Conservation (phyloP, 2,797 vertebrate genomes). For the Dendrocincla tyrannina region DNA sequence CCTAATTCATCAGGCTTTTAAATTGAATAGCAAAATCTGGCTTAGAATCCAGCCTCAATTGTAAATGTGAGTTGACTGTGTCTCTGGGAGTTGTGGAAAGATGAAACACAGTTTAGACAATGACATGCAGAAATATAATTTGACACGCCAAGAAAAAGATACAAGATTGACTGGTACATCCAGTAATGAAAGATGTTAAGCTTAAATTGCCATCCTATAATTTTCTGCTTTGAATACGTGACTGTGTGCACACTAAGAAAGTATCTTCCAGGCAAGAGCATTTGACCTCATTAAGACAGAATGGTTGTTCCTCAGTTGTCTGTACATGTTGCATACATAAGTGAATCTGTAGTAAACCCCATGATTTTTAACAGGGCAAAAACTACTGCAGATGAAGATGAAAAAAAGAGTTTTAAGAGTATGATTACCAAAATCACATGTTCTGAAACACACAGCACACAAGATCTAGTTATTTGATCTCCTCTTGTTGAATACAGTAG, state of each 20-base stretch:
- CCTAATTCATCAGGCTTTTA: not conserved
- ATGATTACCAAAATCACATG: not conserved
- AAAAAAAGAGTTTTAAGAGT: not conserved
- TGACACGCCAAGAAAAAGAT: conserved; percentile 1
- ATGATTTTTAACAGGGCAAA: not conserved
- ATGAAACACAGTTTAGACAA: conserved; percentile 9
- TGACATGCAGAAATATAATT: conserved; percentile 23
- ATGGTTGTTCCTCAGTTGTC: conserved; percentile 17
- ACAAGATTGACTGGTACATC: conserved; percentile 41
- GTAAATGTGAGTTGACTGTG: not conserved
- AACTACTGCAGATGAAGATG: not conserved
- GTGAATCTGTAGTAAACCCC: not conserved
- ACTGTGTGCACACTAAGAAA: conserved; percentile 9
- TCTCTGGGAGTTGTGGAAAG: not conserved
- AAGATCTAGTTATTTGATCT: not conserved
- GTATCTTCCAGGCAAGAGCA: conserved; percentile 16
- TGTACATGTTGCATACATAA: not conserved
- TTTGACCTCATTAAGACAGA: conserved; percentile 38
- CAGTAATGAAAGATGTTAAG: conserved; percentile 37
- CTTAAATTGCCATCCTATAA: conserved; percentile 22
- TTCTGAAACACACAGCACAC: not conserved
- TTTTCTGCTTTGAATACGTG: conserved; percentile 52
- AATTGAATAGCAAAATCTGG: not conserved
- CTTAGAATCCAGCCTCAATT: not conserved
- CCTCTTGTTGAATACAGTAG: not conserved